phyloP scores from a whole-genome alignment of 2,113 vertebrate genomes.

The Felis catus region F.catus_Fca126_mat1.0 CM031426.1:36424501-36425000 shows the following conservation, averaged over 20 bases:
- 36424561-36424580: conserved; percentile 87
- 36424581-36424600: conserved; percentile 83
- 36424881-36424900: background rate
- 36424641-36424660: conserved; percentile 44
- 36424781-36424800: background rate
- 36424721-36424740: background rate
- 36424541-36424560: conserved; percentile 90
- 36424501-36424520: conserved; percentile 92
- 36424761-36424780: background rate
- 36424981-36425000: background rate
- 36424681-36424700: no score
- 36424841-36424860: background rate
- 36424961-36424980: background rate
- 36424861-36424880: background rate
- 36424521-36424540: conserved; percentile 97
- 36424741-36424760: background rate
- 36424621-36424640: conserved; percentile 80
- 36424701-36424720: background rate
- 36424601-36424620: conserved; percentile 79
- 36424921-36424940: background rate
- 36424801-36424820: background rate
- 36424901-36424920: background rate
- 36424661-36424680: conserved; percentile 47
- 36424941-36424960: background rate
- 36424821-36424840: background rate